Base-by-base conservation (phyloP, 2,113 vertebrate genomes). In the Spea bombifrons region DNA sequence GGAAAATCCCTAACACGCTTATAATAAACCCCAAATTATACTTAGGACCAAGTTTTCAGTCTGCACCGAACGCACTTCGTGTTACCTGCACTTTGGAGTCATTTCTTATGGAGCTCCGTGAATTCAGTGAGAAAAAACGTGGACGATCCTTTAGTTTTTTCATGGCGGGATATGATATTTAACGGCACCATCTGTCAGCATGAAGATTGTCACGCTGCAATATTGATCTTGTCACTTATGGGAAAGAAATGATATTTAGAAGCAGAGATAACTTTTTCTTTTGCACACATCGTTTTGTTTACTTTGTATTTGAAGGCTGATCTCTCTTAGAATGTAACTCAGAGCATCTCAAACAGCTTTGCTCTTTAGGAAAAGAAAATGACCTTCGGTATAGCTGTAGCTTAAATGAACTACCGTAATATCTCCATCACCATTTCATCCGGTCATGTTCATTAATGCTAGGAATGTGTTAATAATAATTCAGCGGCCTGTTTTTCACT, bases 141-240 rank as follows among this genome's bases (percentile, higher is more conserved):
- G 66, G 17, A 76, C 76, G 66, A 67, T 73, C 80, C 81, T 68
- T 45, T 47, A 16, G 69, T 67, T 47, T 66, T 71, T 84, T 80
- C 70, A 57, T 75, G 65, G 71, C 84, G 84, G 86, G 83, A 82
- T 81, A 84, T 52, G 69, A 67, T 80, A 63, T 77, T 88, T 87
- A 87, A 89, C 83, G 86, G 86, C 81, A 86, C 86, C 88, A 84
- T 89, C 88, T 91, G 91, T 88, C 86, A 87, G 68, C 4, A 71
- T 48, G 83, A 77, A 83, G 71, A 81, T 85, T 82, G 86, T 83
- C 15, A 88, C 86, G 85, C 44, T 83, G 84, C 84, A 89, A 82
- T 88, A 90, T 89, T 88, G 89, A 92, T 90, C 85, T 87, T 90
- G 87, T 90, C 90, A 89, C 89, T 87, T 86, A 78, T 68, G 88